Percentiles rank a stretch among this genome's conserved stretches.
Conservation (phyloP, 1,140 invertebrate species). For the Tetramorium simillimum region DNA sequence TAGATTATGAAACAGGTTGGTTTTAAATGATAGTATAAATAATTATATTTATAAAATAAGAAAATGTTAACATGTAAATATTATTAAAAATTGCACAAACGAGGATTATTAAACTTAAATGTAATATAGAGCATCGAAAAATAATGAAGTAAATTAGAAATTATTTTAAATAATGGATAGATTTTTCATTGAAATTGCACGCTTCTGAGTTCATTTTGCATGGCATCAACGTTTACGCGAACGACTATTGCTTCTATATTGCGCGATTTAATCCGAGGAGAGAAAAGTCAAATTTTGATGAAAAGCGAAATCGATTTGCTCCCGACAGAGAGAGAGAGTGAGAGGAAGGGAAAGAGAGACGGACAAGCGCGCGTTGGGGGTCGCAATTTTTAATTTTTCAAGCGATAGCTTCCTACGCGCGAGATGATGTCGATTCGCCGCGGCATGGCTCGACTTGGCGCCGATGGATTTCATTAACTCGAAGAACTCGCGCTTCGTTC, state of each 20-base stretch:
- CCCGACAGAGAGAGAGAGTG: background rate
- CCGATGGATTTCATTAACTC: conserved; percentile 81
- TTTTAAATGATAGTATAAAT: background rate
- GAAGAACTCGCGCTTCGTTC: conserved; percentile 71
- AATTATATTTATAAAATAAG: conserved; percentile 2
- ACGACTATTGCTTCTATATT: background rate
- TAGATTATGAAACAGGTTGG: background rate
- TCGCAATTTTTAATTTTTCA: conserved; percentile 51
- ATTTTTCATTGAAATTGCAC: background rate
- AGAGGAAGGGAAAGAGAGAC: background rate
- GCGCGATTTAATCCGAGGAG: conserved; percentile 2
- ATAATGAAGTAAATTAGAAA: background rate
- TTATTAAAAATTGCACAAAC: too few relatives aligned
- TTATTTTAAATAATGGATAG: background rate
- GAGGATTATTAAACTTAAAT: too few relatives aligned
- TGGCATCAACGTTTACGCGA: background rate
- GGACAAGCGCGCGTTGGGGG: background rate
- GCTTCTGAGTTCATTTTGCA: background rate
- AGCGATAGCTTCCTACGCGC: conserved; percentile 20
- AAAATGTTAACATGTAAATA: too few relatives aligned
- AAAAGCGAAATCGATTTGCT: conserved; percentile 1
- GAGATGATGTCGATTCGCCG: conserved; percentile 46
- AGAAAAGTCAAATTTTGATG: background rate
- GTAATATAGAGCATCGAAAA: background rate
- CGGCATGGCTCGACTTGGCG: background rate